Percentiles rank a stretch among this genome's conserved stretches.
Evolutionary conservation across 1,140 invertebrate genomes (phyloP).

Genomic region (Drosophila navojoa): DNA sequence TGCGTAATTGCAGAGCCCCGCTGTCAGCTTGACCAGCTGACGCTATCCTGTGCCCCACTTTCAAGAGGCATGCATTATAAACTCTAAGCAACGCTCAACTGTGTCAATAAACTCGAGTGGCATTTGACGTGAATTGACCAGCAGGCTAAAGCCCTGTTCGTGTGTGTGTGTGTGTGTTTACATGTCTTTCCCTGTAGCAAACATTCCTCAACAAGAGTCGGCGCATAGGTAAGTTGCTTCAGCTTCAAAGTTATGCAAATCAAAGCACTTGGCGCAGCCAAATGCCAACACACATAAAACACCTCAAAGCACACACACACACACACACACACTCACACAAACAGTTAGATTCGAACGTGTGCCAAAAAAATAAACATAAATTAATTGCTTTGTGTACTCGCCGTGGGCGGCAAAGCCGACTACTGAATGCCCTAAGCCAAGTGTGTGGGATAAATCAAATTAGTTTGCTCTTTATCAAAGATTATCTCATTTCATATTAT

Average conservation of each 20-base stretch:
- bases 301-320: slow-evolving; percentile 16
- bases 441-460: not conserved
- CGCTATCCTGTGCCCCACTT: slow-evolving; percentile 46
- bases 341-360: slow-evolving; percentile 55
- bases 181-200: not conserved
- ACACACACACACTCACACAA: slow-evolving; percentile 9
- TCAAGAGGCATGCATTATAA: slow-evolving; percentile 35
- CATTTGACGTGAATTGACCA: slow-evolving; percentile 30
- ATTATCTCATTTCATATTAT: not conserved
- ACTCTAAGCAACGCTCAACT: slow-evolving; percentile 58
- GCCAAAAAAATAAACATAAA: slow-evolving; percentile 69
- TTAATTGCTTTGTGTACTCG: slow-evolving; percentile 38
- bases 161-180: not conserved
- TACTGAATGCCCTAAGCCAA: slow-evolving; percentile 23
- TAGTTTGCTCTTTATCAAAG: not conserved
- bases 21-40: slow-evolving; percentile 44
- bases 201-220: slow-evolving; percentile 22
- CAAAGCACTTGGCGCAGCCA: slow-evolving; percentile 27
- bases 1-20: slow-evolving; percentile 58
- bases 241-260: slow-evolving; percentile 44
- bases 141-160: slow-evolving; percentile 1
- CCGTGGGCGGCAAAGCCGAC: slow-evolving; percentile 18
- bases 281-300: slow-evolving; percentile 17
- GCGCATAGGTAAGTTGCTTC: slow-evolving; percentile 30
- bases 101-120: slow-evolving; percentile 72